Base-by-base conservation (phyloP, 1,140 invertebrate species). In the Saccostrea echinata region DNA sequence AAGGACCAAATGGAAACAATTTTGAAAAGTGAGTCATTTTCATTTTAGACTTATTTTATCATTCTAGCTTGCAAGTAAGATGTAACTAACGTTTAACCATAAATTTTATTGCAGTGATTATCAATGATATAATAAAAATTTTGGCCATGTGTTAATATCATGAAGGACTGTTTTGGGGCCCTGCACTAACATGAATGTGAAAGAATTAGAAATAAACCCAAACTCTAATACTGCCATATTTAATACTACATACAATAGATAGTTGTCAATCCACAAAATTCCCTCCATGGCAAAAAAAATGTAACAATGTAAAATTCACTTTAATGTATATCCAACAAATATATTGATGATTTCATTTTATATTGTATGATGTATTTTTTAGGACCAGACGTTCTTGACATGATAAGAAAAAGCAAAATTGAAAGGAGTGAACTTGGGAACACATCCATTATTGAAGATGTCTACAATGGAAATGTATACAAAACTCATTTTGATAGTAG, bases 391-490 rank as follows among this genome's bases (percentile, higher is more conserved):
- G 71, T 80, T 33, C 33, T 80, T 33, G 71, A 80, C 71, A 80
- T 80, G 8, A 80, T 80, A 80, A 80, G 71, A 80, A 80, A 12
- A 43, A 80, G 33, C 1, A 80, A 80, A 80, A 16, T 80, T 33
- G 27, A 80, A 80, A 80, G 71, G 33, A 80, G 71, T 80, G 33
- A 80, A 80, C n/a, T 8, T 27, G 71, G 71, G 9, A 80, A 43
- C 71, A 43, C 33, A 43, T 80, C 71, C 71, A 80, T 16, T 43
- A 80, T 80, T 27, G 33, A 43, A 80, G 71, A 80, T 80, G 71
- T 80, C 33, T 80, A 80, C 33, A 43, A 80, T 80, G 71, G 71
- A 80, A 80, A 30, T 80, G 71, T 80, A 33, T 80, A 80, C 71
- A n/a, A 80, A 80, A 80, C n/a, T 33, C 71, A 80, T 80, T 80